phyloP scores from a whole-genome alignment of 2,797 vertebrate species.

The Myoxocephalus aenaeus region DNA sequence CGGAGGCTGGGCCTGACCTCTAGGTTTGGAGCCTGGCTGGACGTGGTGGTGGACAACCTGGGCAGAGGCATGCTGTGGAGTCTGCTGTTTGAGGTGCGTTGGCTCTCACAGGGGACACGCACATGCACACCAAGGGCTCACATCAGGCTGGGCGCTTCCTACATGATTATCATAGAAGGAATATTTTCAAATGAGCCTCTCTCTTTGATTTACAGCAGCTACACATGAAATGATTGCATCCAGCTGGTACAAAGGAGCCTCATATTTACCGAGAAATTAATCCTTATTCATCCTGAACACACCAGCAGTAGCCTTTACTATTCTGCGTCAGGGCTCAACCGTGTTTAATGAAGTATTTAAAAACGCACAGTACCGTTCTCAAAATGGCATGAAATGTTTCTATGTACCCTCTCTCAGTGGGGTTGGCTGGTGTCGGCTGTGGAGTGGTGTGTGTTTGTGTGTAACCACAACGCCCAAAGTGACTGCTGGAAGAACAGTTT shows the following conservation, averaged over 20 bases:
- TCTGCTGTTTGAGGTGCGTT: constrained; percentile 71
- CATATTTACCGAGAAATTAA: background rate
- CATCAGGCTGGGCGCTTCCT: background rate
- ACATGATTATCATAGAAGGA: background rate
- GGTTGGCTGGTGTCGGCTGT: constrained; percentile 79
- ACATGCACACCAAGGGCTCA: background rate
- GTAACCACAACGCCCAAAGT: constrained; percentile 78
- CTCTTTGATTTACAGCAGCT: background rate
- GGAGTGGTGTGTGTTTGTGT: constrained; percentile 85
- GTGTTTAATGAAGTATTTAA: background rate
- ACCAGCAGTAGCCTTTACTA: background rate
- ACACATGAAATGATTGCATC: background rate
- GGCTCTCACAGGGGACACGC: background rate
- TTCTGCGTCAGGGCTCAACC: background rate
- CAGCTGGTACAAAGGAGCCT: background rate
- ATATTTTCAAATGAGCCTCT: background rate
- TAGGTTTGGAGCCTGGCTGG: constrained; percentile 81
- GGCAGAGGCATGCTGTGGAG: constrained; percentile 81
- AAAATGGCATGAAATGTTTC: background rate
- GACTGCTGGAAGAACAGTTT: constrained; percentile 80
- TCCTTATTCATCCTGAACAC: background rate
- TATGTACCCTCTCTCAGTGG: constrained; percentile 57
- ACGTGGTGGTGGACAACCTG: constrained; percentile 79
- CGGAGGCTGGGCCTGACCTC: constrained; percentile 77
- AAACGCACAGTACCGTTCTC: background rate